Conservation (phyloP, 2,797 vertebrate genomes). For the Telmatherina bonti region DNA sequence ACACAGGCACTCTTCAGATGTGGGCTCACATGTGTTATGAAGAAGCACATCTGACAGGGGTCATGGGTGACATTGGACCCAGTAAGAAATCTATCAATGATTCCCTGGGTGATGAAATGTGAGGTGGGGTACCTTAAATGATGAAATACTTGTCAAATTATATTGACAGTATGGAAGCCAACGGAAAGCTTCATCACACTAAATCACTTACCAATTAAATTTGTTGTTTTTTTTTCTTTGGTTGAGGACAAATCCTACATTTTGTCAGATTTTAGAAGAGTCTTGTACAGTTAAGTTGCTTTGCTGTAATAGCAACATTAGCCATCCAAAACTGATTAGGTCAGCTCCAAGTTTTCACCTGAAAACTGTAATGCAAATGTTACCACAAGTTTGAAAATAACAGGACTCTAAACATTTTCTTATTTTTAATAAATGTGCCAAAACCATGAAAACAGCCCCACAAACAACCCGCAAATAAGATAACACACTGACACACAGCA, state of each 20-base stretch:
- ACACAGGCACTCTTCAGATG: not conserved
- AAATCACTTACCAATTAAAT: not conserved
- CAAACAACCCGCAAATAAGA: not conserved
- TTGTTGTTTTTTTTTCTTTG: not conserved
- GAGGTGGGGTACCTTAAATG: not conserved
- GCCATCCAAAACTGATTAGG: not conserved
- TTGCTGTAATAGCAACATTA: not conserved
- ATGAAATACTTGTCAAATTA: not conserved
- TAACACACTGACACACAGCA: slow-evolving; percentile 4
- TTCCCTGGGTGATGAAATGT: not conserved
- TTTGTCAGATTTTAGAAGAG: not conserved
- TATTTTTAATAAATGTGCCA: not conserved
- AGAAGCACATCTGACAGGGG: not conserved
- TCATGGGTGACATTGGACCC: not conserved
- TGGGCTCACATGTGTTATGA: not conserved
- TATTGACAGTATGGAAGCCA: not conserved
- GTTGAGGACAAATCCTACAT: not conserved
- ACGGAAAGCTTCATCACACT: not conserved
- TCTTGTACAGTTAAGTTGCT: not conserved
- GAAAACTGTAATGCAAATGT: not conserved
- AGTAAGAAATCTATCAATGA: not conserved
- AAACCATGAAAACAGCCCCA: not conserved
- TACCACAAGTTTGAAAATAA: not conserved
- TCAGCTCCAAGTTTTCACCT: not conserved
- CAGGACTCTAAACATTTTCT: not conserved